Evolutionary conservation across 2,888 invertebrate species (phyloP).

Genomic region (Drosophila anomelani): DNA sequence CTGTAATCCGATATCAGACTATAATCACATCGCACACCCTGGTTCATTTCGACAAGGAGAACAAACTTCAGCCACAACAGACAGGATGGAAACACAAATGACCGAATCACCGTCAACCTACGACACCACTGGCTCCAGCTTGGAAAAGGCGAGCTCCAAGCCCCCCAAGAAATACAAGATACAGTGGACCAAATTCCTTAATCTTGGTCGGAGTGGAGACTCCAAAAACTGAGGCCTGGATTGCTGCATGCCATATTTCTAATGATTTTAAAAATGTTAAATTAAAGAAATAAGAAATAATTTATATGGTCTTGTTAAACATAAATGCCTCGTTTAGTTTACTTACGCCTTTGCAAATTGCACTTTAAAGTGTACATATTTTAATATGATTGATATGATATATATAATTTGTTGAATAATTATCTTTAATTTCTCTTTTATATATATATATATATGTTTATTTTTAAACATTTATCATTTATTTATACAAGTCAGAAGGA

Average conservation of each 20-base stretch:
- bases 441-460: too few relatives aligned
- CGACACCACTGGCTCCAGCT: neutral
- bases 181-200: constrained; percentile 57
- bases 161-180: constrained; percentile 24
- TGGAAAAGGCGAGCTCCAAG: too few relatives aligned
- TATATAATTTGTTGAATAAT: neutral
- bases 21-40: too few relatives aligned
- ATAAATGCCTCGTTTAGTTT: neutral
- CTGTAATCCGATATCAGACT: too few relatives aligned
- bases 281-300: neutral
- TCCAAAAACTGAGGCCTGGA: neutral
- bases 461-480: too few relatives aligned
- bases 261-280: neutral
- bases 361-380: too few relatives aligned
- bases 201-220: neutral
- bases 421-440: neutral
- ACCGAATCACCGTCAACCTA: neutral
- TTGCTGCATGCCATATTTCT: neutral
- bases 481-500: neutral
- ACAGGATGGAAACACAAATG: too few relatives aligned
- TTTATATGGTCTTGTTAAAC: too few relatives aligned
- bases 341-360: neutral
- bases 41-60: too few relatives aligned
- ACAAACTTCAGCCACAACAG: neutral
- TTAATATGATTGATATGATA: too few relatives aligned